A percentile compares a stretch with the other conserved stretches of the same genome.
phyloP scores from a whole-genome alignment of 2,888 invertebrate species.

The Ephialtes manifestator region DNA sequence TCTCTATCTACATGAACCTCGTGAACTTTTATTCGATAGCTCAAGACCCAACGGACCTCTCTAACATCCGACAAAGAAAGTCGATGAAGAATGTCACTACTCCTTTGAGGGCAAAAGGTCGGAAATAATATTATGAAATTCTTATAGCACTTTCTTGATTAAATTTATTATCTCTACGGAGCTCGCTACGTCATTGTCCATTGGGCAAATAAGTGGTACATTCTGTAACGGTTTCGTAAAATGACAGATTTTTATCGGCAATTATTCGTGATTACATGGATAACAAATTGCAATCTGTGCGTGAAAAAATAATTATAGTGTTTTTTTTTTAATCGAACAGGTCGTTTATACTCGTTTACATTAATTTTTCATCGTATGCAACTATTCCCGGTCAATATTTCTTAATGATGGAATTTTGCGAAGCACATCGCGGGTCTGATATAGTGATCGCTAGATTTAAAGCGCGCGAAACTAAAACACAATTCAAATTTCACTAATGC shows the following conservation, averaged over 20 bases:
- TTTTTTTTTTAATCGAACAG: too few species aligned
- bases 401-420: too few species aligned
- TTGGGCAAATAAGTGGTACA: too few species aligned
- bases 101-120: neutral
- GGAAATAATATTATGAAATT: slow-evolving; percentile 24
- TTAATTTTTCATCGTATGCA: too few species aligned
- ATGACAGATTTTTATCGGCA: neutral
- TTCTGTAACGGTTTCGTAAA: neutral
- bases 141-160: neutral
- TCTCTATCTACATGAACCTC: slow-evolving; percentile 16
- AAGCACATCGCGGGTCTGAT: too few species aligned
- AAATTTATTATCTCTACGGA: neutral
- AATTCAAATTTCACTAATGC: too few species aligned
- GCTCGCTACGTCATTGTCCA: neutral
- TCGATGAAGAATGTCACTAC: slow-evolving; percentile 16
- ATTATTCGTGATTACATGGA: neutral
- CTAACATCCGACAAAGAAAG: slow-evolving; percentile 7
- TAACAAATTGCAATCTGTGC: too few species aligned
- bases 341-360: too few species aligned
- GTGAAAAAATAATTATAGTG: too few species aligned
- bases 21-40: slow-evolving; percentile 23
- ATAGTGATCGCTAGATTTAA: too few species aligned
- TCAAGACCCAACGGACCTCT: neutral
- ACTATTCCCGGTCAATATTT: too few species aligned
- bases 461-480: too few species aligned